A percentile compares a stretch with the other conserved stretches of the same genome.
Conservation (phyloP, 2,888 invertebrate genomes). For the Drosophila nigricruria region DNA sequence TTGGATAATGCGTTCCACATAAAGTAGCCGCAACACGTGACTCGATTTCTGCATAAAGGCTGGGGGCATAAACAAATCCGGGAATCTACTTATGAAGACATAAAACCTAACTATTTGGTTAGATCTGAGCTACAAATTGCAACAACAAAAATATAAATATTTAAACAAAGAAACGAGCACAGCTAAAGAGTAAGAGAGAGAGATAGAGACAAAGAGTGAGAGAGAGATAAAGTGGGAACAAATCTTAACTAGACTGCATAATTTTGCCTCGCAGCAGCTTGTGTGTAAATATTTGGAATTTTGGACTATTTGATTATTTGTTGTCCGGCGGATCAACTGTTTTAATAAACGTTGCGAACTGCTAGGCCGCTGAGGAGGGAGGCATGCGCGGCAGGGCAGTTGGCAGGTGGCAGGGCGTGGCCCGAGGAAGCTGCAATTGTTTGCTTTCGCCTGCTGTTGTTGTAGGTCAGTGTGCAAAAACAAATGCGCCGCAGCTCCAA, state of each 20-base stretch:
- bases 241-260: conserved; percentile 63
- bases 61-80: conserved; percentile 29
- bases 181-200: neutral
- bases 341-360: conserved; percentile 44
- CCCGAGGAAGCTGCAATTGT: conserved; percentile 69
- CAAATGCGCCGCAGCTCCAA: conserved; percentile 59
- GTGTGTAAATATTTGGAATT: conserved; percentile 78
- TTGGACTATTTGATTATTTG: conserved; percentile 77
- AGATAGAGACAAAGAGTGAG: neutral
- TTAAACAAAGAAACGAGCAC: conserved; percentile 65
- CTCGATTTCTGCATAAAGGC: conserved; percentile 21
- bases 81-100: conserved; percentile 25
- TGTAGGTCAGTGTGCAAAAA: conserved; percentile 84
- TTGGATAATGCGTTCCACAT: conserved; percentile 5
- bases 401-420: conserved; percentile 27
- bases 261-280: conserved; percentile 44
- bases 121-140: conserved; percentile 53
- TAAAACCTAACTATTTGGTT: conserved; percentile 26
- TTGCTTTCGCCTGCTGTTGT: conserved; percentile 75
- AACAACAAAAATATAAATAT: conserved; percentile 64
- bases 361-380: neutral
- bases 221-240: neutral
- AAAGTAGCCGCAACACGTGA: conserved; percentile 51
- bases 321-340: conserved; percentile 61
- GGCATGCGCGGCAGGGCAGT: neutral